Conservation (phyloP, 2,888 invertebrate genomes). For the Diaphora mendica region DNA sequence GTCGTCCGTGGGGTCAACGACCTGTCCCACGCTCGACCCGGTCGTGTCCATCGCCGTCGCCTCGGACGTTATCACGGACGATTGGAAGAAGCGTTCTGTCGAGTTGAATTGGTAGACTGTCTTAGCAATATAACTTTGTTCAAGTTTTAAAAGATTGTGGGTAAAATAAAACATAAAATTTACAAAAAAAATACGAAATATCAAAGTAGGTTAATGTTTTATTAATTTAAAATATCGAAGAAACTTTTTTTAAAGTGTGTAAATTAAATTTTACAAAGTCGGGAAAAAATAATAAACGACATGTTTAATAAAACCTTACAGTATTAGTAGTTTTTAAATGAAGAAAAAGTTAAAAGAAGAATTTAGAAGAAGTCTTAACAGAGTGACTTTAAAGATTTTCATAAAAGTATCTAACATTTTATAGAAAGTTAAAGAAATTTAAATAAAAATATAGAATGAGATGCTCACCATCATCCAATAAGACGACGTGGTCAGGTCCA, state of each 20-base stretch:
- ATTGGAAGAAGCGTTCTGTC: conserved; percentile 88
- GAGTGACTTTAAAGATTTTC: too few species aligned
- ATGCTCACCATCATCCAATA: conserved; percentile 92
- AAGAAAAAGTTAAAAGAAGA: too few species aligned
- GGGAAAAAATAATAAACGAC: too few species aligned
- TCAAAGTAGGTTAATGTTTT: too few species aligned
- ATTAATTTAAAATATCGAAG: too few species aligned
- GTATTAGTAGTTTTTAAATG: too few species aligned
- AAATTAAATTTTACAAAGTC: too few species aligned
- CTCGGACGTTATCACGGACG: conserved; percentile 86
- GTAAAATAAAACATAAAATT: conserved; percentile 1
- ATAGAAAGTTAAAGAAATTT: neutral
- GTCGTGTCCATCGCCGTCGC: conserved; percentile 85
- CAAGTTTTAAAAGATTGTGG: conserved; percentile 22
- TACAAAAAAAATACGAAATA: neutral
- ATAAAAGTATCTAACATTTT: too few species aligned
- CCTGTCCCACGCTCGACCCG: conserved; percentile 65
- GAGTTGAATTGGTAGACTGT: conserved; percentile 41
- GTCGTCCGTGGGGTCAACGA: conserved; percentile 73
- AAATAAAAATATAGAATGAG: neutral
- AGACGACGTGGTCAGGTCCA: conserved; percentile 89
- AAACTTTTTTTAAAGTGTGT: too few species aligned
- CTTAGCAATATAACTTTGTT: conserved; percentile 40
- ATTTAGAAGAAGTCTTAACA: too few species aligned
- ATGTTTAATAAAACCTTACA: too few species aligned